Percentiles rank a stretch among this genome's conserved stretches.
phyloP scores from a whole-genome alignment of 2,797 vertebrate genomes.

The Threskiornis aethiopicus region DNA sequence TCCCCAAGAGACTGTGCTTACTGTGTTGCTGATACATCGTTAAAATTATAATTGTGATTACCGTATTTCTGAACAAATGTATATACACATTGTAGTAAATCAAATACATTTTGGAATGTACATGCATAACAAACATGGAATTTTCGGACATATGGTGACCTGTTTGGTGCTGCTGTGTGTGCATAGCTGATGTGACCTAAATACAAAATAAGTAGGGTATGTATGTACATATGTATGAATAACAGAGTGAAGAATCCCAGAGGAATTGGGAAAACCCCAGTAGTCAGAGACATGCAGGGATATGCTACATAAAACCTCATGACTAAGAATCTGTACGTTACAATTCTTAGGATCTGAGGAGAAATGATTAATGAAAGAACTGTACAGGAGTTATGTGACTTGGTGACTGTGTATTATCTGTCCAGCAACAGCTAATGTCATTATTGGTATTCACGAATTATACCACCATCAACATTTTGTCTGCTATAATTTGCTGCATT shows the following conservation, averaged over 20 bases:
- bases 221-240: background rate
- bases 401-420: background rate
- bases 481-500: background rate
- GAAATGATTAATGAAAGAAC: background rate
- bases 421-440: background rate
- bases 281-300: background rate
- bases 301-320: background rate
- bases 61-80: background rate
- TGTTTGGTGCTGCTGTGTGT: slow-evolving; percentile 9
- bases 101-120: background rate
- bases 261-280: background rate
- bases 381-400: background rate
- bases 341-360: background rate
- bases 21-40: background rate
- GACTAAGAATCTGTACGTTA: background rate
- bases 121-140: background rate
- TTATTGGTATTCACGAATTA: background rate
- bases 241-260: background rate
- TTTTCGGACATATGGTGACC: slow-evolving; percentile 53
- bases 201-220: slow-evolving; percentile 36
- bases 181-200: slow-evolving; percentile 33
- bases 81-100: background rate
- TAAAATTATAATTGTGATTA: background rate
- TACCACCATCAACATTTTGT: background rate
- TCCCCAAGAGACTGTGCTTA: background rate